Evolutionary conservation across 2,888 invertebrate genomes (phyloP).

Genomic region (Eupsilia transversa): DNA sequence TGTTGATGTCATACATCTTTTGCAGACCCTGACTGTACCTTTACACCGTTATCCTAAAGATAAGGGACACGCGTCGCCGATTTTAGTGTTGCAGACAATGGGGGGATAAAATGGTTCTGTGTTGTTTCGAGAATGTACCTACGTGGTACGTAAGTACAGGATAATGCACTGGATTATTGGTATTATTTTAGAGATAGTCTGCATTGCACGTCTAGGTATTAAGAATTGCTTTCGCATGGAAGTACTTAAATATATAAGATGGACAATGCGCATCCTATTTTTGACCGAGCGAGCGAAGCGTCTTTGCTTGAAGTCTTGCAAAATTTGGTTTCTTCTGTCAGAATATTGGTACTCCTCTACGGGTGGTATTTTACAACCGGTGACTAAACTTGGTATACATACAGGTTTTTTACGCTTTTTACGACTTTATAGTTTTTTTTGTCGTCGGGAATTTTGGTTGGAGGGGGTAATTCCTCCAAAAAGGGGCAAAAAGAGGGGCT

Average conservation of each 20-base stretch:
- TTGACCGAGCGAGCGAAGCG: no score
- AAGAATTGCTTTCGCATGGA: not conserved
- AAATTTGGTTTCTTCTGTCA: no score
- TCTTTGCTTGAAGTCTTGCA: no score
- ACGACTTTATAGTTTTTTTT: no score
- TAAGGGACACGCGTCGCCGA: slow-evolving; percentile 47
- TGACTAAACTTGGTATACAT: no score
- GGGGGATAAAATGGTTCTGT: slow-evolving; percentile 17
- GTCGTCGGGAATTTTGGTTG: no score
- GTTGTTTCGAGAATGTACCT: not conserved
- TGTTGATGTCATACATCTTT: not conserved
- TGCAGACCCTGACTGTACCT: not conserved
- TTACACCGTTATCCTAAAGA: slow-evolving; percentile 34
- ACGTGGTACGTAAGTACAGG: not conserved
- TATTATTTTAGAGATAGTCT: not conserved
- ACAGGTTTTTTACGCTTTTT: no score
- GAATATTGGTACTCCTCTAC: no score
- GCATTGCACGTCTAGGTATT: not conserved
- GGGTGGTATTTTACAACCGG: no score
- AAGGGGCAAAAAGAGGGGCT: no score
- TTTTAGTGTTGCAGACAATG: slow-evolving; percentile 41
- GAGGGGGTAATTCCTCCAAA: no score
- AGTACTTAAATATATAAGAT: not conserved
- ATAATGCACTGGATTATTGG: not conserved
- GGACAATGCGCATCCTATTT: no score